Evolutionary conservation across 1,140 invertebrate species (phyloP).

Genomic region (Sesamia nonagrioides): DNA sequence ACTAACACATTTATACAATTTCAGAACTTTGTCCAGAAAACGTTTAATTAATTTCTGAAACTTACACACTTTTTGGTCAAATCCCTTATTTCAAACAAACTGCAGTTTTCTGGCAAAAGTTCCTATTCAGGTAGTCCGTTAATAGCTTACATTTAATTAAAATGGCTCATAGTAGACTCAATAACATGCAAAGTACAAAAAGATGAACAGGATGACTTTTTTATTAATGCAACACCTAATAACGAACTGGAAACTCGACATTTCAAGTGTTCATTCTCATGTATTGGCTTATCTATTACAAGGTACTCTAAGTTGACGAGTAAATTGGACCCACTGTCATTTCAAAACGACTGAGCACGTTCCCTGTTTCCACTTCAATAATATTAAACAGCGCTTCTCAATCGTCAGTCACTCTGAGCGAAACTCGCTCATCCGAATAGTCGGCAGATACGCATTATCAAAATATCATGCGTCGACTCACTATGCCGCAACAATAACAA

Average conservation of each 20-base stretch:
- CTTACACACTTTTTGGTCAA: neutral
- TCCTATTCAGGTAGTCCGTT: neutral
- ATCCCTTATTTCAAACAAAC: neutral
- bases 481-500: slow-evolving; percentile 59
- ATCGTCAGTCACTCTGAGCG: slow-evolving; percentile 63
- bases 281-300: slow-evolving; percentile 42
- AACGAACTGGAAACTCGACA: neutral
- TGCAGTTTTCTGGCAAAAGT: slow-evolving; percentile 8
- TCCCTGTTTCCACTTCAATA: slow-evolving; percentile 71
- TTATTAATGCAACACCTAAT: neutral
- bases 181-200: neutral
- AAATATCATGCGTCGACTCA: slow-evolving; percentile 61
- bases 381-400: slow-evolving; percentile 59
- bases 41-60: slow-evolving; percentile 24
- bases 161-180: neutral
- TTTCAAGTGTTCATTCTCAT: slow-evolving; percentile 39
- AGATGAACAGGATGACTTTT: neutral
- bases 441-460: slow-evolving; percentile 75
- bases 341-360: slow-evolving; percentile 70
- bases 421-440: slow-evolving; percentile 72
- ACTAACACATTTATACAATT: neutral
- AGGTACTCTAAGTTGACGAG: slow-evolving; percentile 46
- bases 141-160: neutral
- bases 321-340: slow-evolving; percentile 65
- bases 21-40: slow-evolving; percentile 29